Conservation (phyloP, 2,797 vertebrate species). For the Gambusia yucatana region DNA sequence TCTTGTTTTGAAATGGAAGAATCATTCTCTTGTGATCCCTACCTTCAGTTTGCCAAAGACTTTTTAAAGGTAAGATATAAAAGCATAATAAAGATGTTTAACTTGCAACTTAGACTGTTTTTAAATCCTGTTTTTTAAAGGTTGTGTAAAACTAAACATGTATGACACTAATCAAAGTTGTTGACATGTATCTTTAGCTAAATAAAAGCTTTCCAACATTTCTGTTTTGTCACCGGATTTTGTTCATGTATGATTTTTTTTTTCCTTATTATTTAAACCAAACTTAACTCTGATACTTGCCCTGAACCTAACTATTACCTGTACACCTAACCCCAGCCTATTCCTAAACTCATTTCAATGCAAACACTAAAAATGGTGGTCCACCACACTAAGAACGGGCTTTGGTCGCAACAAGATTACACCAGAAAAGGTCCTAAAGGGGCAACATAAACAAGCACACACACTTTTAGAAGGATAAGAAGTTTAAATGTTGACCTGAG, state of each 20-base stretch:
- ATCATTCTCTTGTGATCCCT: not conserved
- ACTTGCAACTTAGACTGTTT: not conserved
- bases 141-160: not conserved
- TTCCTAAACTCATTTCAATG: not conserved
- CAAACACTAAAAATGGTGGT: not conserved
- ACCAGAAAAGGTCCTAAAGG: not conserved
- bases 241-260: not conserved
- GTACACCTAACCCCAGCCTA: not conserved
- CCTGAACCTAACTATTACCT: not conserved
- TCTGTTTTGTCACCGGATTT: not conserved
- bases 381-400: not conserved
- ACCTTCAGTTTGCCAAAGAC: not conserved
- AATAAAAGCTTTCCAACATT: not conserved
- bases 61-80: not conserved
- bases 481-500: slow-evolving; percentile 22
- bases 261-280: not conserved
- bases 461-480: not conserved
- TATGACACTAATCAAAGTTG: not conserved
- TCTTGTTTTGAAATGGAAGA: not conserved
- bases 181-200: not conserved
- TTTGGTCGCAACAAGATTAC: not conserved
- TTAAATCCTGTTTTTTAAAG: not conserved
- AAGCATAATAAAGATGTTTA: not conserved
- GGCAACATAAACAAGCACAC: slow-evolving; percentile 4
- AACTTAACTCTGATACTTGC: not conserved